Evolutionary conservation across 1,140 invertebrate species (phyloP).

Genomic region (Bombus sibiricus): DNA sequence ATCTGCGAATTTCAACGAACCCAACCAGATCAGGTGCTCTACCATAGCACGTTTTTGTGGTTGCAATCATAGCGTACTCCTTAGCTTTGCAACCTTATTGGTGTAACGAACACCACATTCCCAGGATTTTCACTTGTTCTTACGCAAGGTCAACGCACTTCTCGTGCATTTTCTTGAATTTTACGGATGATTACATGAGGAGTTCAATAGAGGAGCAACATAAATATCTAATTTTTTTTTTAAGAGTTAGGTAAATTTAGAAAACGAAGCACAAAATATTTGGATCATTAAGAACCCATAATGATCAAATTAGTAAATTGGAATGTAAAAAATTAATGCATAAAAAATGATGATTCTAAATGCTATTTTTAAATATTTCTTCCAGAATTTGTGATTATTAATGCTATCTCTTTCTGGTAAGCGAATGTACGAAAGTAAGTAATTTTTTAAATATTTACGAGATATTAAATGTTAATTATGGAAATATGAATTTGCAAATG

Average conservation of each 20-base stretch:
- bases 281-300: no score
- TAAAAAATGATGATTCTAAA: no score
- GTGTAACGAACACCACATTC: constrained; percentile 3
- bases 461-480: not conserved
- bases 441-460: not conserved
- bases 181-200: not conserved
- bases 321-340: no score
- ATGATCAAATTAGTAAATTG: no score
- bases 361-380: no score
- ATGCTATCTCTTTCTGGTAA: not conserved
- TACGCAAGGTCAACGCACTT: not conserved
- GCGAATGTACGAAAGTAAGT: not conserved
- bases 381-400: no score
- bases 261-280: not conserved
- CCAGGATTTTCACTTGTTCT: constrained; percentile 26
- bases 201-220: no score
- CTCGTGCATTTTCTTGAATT: not conserved
- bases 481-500: no score
- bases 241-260: not conserved
- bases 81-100: not conserved
- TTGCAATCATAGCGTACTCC: not conserved
- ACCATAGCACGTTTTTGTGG: constrained; percentile 55
- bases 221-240: not conserved
- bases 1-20: constrained; percentile 60
- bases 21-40: constrained; percentile 25